Conservation (phyloP, 37 sponge, comb jelly and placozoan species). For the Crambe crambe region DNA sequence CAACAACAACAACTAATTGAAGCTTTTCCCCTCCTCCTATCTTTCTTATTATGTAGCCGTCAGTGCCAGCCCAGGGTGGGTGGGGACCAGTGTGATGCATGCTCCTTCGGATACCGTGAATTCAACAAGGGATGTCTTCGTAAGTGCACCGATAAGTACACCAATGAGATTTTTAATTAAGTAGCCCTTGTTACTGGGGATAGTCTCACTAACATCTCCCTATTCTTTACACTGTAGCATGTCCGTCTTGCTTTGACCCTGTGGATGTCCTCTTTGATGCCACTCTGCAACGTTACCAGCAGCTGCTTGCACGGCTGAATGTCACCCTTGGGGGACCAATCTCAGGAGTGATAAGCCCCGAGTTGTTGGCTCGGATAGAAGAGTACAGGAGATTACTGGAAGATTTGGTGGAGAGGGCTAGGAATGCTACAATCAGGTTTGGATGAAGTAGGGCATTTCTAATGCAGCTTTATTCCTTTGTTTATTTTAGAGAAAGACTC, state of each 20-base stretch:
- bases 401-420: neutral
- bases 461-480: neutral
- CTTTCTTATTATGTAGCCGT: too few relatives aligned
- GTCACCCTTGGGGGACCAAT: neutral
- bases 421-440: slow-evolving; percentile 1
- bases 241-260: slow-evolving; percentile 13
- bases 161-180: neutral
- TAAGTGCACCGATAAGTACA: slow-evolving; percentile 24
- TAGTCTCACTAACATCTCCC: neutral
- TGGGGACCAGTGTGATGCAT: slow-evolving; percentile 36
- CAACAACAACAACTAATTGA: too few relatives aligned
- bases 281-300: neutral
- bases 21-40: too few relatives aligned
- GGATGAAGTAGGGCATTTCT: neutral
- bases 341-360: neutral
- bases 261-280: slow-evolving; percentile 3
- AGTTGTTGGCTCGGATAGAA: neutral
- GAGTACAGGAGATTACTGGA: neutral
- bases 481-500: neutral
- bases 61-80: slow-evolving; percentile 8
- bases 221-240: slow-evolving; percentile 19
- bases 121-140: slow-evolving; percentile 19
- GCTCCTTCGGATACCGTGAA: slow-evolving; percentile 7
- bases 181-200: neutral
- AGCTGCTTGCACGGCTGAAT: slow-evolving; percentile 2